These are phyloP conservation scores for Tachycineta bicolor DNA, from an alignment of 2,113 vertebrate genomes.

Conservation along the genomic window DNA sequence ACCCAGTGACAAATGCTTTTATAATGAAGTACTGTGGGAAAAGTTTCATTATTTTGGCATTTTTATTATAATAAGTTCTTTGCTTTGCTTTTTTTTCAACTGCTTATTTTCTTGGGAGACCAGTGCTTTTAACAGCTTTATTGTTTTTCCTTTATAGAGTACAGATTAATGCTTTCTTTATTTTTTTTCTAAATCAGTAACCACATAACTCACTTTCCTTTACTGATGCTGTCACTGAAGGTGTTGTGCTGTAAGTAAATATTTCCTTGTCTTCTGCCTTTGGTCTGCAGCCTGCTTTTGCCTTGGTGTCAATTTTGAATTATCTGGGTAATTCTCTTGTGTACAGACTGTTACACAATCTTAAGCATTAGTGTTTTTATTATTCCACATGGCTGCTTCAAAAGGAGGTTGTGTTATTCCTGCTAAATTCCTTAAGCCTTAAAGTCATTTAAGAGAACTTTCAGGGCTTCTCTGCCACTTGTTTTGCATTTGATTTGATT, in stretches of 20 bases:
- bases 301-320: conserved; percentile 4
- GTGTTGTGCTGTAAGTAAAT: background rate
- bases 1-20: background rate
- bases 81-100: background rate
- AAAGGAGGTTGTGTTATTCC: background rate
- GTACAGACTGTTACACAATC: background rate
- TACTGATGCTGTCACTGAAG: background rate
- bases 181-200: background rate
- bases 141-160: conserved; percentile 3
- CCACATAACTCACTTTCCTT: conserved; percentile 4
- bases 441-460: background rate
- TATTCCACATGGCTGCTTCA: background rate
- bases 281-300: background rate
- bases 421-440: background rate
- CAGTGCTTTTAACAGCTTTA: background rate
- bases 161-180: background rate
- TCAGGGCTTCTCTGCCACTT: background rate
- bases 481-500: background rate
- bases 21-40: background rate
- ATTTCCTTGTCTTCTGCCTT: background rate
- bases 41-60: background rate
- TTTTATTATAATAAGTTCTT: background rate
- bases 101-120: background rate
- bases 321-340: background rate
- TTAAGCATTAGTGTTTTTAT: background rate